These are phyloP conservation scores for Epinephelus awoara DNA, from an alignment of 2,797 vertebrate genomes.

Conservation along the genomic window DNA sequence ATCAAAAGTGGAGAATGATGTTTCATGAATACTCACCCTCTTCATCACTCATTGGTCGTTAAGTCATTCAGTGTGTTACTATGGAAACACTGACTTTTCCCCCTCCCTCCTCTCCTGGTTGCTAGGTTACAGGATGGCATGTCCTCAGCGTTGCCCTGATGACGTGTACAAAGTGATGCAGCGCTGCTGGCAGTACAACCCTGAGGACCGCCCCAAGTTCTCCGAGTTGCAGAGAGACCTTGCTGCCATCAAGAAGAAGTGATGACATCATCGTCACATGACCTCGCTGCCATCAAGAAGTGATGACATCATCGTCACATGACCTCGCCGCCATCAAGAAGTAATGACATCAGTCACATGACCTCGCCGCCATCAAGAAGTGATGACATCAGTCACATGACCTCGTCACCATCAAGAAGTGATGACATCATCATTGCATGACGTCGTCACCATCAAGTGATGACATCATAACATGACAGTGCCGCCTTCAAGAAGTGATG, in stretches of 20 bases:
- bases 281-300: constrained; percentile 34
- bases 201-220: constrained; percentile 95
- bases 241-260: constrained; percentile 91
- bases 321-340: neutral
- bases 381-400: constrained; percentile 43
- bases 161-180: constrained; percentile 97
- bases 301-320: neutral
- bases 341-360: constrained; percentile 57
- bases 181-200: constrained; percentile 96
- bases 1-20: too few relatives aligned
- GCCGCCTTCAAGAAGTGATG: constrained; percentile 19
- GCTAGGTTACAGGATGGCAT: constrained; percentile 95
- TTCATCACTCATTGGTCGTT: too few relatives aligned
- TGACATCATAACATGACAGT: neutral
- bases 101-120: constrained; percentile 1
- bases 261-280: constrained; percentile 10
- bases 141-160: constrained; percentile 95
- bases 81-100: neutral
- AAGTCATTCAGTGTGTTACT: neutral
- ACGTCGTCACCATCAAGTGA: constrained; percentile 89
- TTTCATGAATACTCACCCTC: too few relatives aligned
- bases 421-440: constrained; percentile 53
- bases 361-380: constrained; percentile 91
- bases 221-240: constrained; percentile 94
- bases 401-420: neutral